A percentile compares a stretch with the other conserved stretches of the same genome.
phyloP scores from a whole-genome alignment of 2,888 invertebrate species.

The Tetramorium bicarinatum region DNA sequence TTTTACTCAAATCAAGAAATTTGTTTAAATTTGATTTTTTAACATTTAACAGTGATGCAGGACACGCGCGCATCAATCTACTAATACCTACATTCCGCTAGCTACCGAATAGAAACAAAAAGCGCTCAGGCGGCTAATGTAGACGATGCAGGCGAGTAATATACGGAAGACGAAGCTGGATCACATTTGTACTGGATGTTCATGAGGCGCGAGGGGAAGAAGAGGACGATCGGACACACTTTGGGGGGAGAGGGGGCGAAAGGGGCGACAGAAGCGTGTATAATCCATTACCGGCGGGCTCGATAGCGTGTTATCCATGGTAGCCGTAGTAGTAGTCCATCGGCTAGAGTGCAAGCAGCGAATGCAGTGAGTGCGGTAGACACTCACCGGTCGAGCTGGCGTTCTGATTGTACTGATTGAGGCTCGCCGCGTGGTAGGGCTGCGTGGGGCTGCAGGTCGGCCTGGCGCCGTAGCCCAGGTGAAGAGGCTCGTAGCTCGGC shows the following conservation, averaged over 20 bases:
- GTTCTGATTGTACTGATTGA: conserved; percentile 86
- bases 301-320: conserved; percentile 84
- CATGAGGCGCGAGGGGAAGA: background rate
- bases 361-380: conserved; percentile 87
- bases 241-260: background rate
- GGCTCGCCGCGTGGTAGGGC: conserved; percentile 88
- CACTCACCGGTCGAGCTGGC: conserved; percentile 86
- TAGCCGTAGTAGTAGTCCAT: conserved; percentile 83
- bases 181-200: conserved; percentile 7
- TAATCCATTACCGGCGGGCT: conserved; percentile 78
- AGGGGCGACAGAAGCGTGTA: conserved; percentile 67
- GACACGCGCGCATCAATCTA: background rate
- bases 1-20: no score
- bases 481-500: conserved; percentile 88
- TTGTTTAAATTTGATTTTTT: no score
- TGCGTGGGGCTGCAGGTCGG: conserved; percentile 91
- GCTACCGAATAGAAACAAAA: conserved; percentile 15
- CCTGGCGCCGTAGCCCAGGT: conserved; percentile 88
- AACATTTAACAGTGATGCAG: background rate
- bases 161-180: background rate
- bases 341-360: conserved; percentile 86
- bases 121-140: conserved; percentile 25
- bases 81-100: background rate
- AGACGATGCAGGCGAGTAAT: background rate
- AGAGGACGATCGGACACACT: background rate